Evolutionary conservation across 2,113 vertebrate species (phyloP), one percentile per base, ranked within the genome.

Genomic region (Clarias batrachus): DNA sequence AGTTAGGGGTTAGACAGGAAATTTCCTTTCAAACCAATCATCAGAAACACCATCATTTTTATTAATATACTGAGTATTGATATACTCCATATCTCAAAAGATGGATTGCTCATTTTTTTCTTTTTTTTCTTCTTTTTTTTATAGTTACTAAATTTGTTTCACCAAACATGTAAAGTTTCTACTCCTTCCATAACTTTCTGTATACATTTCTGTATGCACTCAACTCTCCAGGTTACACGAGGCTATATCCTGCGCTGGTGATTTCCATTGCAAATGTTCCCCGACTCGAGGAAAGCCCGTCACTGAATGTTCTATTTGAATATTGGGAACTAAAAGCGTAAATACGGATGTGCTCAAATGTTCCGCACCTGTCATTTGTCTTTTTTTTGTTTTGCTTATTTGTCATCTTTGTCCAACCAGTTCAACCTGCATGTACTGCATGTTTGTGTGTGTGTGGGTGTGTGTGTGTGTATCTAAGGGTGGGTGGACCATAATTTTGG

Each of bases 401-500:
- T 14, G 54, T 16, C 54, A 17, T 41, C 59, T 68, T 30, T 66
- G 37, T 54, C 74, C 80, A 89, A 90, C 90, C 48, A 54, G 89
- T 90, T 87, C n/a, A 27, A 54, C 88, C 77, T 76, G 91, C 41
- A 82, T 17, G 5, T 76, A 16, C n/a, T 62, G 48, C 16, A n/a
- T 82, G 76, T 87, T 65, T 79, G 79, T 66, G 27, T 80, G 81
- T 84, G 17, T 68, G 92, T 87, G 88, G 88, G 78, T 27, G 74
- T 54, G 89, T 68, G 81, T 79, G 60, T 79, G 54, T 87, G 9
- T 17, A 70, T 76, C 77, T 33, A 87, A 77, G 86, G 59, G 57
- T 74, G 88, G 81, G 90, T 85, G 85, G 88, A 91, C 83, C 85
- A 90, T 73, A 73, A 92, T 76, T 80, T 83, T 91, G 90, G 90